Evolutionary conservation across 2,888 invertebrate genomes (phyloP), one percentile per base, ranked within the genome.

Genomic region (Morinoia aosen): DNA sequence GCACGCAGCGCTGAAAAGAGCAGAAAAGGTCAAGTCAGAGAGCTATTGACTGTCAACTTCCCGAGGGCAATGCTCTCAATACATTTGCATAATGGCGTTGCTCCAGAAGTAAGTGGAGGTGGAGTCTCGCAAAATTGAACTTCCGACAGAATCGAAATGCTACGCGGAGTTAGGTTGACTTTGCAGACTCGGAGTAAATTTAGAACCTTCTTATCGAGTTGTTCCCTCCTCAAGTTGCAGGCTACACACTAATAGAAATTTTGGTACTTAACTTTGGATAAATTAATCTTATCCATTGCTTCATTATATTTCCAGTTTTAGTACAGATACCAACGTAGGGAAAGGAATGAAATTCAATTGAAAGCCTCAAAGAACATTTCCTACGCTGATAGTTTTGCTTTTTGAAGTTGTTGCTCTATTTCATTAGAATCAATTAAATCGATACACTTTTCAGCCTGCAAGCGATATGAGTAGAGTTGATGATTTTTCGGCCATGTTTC

Each of bases 41-140:
- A 76, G 76, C 76, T 76, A 76, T 76, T 76, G 76, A 76, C 33
- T 76, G 25, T 76, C 76, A 76, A 33, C 25, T 76, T 76, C 76
- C 33, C 33, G 8, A 33, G 76, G 76, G 76, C 76, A 76, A 25
- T 76, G 76, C 33, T 16, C 76, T 76, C 76, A 76, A 76, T 76
- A 33, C 76, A 76, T 76, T 76, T 76, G 76, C 76, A 76, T 76
- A 76, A 76, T 76, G 76, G 25, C 33, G 76, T 19, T 76, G 76
- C 16, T 33, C 33, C 33, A 76, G 76, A 19, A 76, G 7, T 16
- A 76, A 76, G 76, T 76, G 76, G 76, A 76, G 25, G 76, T 33
- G 76, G 25, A 76, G 76, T 76, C 76, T 76, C 76, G 76, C 19
- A 76, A 76, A 76, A 76, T 76, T 76, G 76, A 76, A 76, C 76